These are phyloP conservation scores for Hypomesus transpacificus DNA, from an alignment of 2,113 vertebrate genomes.

Conservation along the genomic window DNA sequence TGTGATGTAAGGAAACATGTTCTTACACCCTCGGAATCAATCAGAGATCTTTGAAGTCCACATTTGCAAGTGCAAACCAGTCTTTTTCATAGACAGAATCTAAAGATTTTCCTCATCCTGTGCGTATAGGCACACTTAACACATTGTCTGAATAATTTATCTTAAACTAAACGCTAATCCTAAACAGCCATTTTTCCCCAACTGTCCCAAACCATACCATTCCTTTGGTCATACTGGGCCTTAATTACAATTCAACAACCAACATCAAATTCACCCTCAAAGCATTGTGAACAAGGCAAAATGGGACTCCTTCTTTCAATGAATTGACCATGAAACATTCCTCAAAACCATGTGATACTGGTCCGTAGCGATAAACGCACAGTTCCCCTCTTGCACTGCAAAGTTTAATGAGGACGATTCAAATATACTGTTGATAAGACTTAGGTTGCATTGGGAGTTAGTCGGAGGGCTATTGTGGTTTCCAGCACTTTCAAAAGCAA, in stretches of 20 bases:
- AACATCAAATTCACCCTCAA: constrained; percentile 48
- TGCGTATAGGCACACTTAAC: neutral
- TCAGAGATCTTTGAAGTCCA: too few relatives aligned
- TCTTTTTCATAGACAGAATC: neutral
- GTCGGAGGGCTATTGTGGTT: constrained; percentile 40
- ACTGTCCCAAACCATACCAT: constrained; percentile 35
- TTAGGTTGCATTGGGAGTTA: constrained; percentile 44
- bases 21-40: too few relatives aligned
- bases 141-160: too few relatives aligned
- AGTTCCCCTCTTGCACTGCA: constrained; percentile 38
- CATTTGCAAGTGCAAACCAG: too few relatives aligned
- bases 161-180: too few relatives aligned
- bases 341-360: constrained; percentile 58
- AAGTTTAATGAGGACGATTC: constrained; percentile 57
- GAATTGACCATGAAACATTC: constrained; percentile 47
- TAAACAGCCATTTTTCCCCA: neutral
- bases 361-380: constrained; percentile 40
- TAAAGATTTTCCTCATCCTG: neutral
- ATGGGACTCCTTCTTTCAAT: constrained; percentile 57
- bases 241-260: constrained; percentile 39
- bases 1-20: neutral
- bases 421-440: constrained; percentile 57
- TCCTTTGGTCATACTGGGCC: constrained; percentile 43
- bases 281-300: constrained; percentile 38
- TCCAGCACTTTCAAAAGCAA: constrained; percentile 40